Conservation (phyloP, 1,140 invertebrate genomes). For the Drosophila tsacasi region DNA sequence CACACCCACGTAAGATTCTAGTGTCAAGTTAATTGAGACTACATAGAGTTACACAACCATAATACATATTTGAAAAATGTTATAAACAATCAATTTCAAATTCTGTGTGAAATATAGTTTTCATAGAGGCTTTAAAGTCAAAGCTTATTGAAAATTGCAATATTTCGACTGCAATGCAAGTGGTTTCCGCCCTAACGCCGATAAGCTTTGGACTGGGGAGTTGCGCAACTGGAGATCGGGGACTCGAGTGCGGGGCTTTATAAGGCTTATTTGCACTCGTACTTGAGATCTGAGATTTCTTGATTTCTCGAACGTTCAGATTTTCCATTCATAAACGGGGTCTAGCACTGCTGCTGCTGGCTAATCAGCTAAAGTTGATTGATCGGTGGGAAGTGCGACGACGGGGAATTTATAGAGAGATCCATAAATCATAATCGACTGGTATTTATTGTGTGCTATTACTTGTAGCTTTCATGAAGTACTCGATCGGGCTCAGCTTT, state of each 20-base stretch:
- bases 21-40: neutral
- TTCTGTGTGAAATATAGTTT: neutral
- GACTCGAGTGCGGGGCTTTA: conserved; percentile 34
- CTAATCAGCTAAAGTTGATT: conserved; percentile 60
- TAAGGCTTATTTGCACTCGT: conserved; percentile 30
- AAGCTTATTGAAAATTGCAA: neutral
- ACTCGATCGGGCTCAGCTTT: conserved; percentile 29
- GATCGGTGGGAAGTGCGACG: conserved; percentile 59
- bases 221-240: conserved; percentile 42
- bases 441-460: conserved; percentile 54
- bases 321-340: conserved; percentile 44
- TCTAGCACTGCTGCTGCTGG: conserved; percentile 4
- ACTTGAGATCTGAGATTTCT: conserved; percentile 38
- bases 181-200: neutral
- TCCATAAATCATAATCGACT: conserved; percentile 74
- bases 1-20: too few species aligned
- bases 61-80: neutral
- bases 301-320: conserved; percentile 44
- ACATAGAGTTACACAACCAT: neutral
- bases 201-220: conserved; percentile 43
- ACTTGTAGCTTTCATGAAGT: conserved; percentile 15
- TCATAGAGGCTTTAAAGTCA: neutral
- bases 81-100: neutral
- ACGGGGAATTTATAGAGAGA: conserved; percentile 45
- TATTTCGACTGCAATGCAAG: conserved; percentile 12